A percentile compares a stretch with the other conserved stretches of the same genome.
Evolutionary conservation across 2,113 vertebrate genomes (phyloP).

Genomic region (Chascanopsetta lugubris): DNA sequence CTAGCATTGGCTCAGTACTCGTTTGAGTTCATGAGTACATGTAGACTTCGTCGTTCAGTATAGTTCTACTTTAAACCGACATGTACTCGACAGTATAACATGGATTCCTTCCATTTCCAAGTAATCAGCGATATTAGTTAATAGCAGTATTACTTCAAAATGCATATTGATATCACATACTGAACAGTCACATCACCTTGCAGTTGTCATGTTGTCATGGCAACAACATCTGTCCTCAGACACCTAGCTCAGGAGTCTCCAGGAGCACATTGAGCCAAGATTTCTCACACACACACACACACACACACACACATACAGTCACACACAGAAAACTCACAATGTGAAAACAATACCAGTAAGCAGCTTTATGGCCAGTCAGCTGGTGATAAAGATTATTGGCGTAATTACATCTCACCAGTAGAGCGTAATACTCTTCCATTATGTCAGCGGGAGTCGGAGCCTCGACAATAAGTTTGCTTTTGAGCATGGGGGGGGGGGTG

Average conservation of each 20-base stretch:
- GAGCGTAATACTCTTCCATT: conserved; percentile 30
- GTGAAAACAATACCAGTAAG: conserved; percentile 2
- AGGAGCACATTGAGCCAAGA: neutral
- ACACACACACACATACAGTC: neutral
- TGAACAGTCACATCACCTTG: too few relatives aligned
- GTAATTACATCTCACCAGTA: conserved; percentile 32
- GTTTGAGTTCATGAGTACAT: too few relatives aligned
- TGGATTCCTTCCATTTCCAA: too few relatives aligned
- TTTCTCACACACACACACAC: neutral
- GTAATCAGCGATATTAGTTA: too few relatives aligned
- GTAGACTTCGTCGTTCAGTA: too few relatives aligned
- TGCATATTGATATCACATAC: too few relatives aligned
- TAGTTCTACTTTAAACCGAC: too few relatives aligned
- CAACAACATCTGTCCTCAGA: neutral
- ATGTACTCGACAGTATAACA: too few relatives aligned
- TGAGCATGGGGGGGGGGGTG: too few relatives aligned
- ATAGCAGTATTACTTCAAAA: too few relatives aligned
- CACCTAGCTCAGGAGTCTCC: neutral
- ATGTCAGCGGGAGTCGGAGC: conserved; percentile 37
- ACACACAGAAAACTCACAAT: neutral
- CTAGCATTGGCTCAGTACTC: too few relatives aligned
- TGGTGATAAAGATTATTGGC: conserved; percentile 41
- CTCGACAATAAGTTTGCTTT: conserved; percentile 6
- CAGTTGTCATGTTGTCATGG: neutral
- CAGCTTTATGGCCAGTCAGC: conserved; percentile 3